Evolutionary conservation across 1,140 invertebrate species (phyloP), one percentile per base, ranked within the genome.

Genomic region (Aleiodes sp.): DNA sequence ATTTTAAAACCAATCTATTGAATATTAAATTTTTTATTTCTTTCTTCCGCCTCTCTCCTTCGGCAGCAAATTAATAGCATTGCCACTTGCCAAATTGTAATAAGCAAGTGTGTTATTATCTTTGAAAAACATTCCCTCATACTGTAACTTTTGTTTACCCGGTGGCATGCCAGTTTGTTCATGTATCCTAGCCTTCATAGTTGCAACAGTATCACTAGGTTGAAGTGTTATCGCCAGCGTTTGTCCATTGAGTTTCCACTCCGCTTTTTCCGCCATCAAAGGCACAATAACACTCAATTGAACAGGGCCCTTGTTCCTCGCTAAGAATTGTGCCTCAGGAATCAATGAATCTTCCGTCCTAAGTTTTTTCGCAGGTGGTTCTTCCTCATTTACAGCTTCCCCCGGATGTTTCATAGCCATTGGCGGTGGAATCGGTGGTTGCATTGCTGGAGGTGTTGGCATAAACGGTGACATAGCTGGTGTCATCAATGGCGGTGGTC

Each of bases 11-110:
- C n/a, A n/a, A n/a, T n/a, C n/a, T 37, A 46, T 46, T 46, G 14
- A 46, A 16, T 37, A 12, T 39, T n/a, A 56, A 19, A 28, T 1
- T 2, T 46, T 46, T 90, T 94, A 99, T 80, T 99, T 99, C 86
- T 99, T 99, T 37, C 97, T 89, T 31, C 98, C 98, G 84, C 98
- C 98, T 87, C 98, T 90, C 86, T 99, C 98, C 85, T 99, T 99
- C 4, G 99, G 88, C 84, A 97, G 92, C 35, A 99, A 88, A 76
- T 95, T 92, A 39, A 99, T 90, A n/a, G 92, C 86, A 10, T 92
- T 92, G 43, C 93, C 94, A 8, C 93, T 92, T 0, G 90, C 87
- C 24, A 99, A 90, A 85, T 99, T 99, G 87, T 99, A 99, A 87
- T 93, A 99, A 0, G 96, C 98, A 80, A 99, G 87, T 1, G 93